phyloP scores from a whole-genome alignment of 1,140 invertebrate species.

The Globodera ellingtonae region DNA sequence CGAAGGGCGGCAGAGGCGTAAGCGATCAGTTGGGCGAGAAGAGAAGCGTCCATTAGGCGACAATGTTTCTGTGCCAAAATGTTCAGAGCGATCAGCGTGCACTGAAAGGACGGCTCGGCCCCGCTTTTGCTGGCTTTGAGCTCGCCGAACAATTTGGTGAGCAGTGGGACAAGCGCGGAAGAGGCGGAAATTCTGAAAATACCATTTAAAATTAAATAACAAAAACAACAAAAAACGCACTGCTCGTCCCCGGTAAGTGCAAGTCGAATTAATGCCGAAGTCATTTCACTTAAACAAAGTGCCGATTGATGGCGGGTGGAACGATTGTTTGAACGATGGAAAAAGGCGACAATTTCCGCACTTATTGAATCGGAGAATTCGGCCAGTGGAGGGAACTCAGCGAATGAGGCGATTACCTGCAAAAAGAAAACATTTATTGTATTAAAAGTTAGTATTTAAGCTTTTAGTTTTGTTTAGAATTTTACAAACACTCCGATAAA shows the following conservation, averaged over 20 bases:
- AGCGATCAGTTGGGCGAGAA: slow-evolving; percentile 27
- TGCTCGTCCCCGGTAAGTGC: background rate
- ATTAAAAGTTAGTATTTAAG: no score
- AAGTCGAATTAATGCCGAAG: slow-evolving; percentile 7
- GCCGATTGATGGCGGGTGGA: slow-evolving; percentile 13
- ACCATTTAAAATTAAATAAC: background rate
- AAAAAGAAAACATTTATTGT: background rate
- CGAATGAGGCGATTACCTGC: slow-evolving; percentile 1
- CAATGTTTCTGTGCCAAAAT: slow-evolving; percentile 42
- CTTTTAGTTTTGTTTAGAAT: background rate
- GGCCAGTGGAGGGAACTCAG: background rate
- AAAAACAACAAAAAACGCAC: background rate
- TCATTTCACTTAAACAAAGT: slow-evolving; percentile 19
- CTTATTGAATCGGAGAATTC: slow-evolving; percentile 18
- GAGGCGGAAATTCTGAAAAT: slow-evolving; percentile 1
- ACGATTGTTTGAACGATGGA: slow-evolving; percentile 11
- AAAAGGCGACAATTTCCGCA: slow-evolving; percentile 14
- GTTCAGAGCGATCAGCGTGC: slow-evolving; percentile 40
- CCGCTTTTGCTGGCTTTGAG: background rate
- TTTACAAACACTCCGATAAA: slow-evolving; percentile 8
- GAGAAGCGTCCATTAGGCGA: slow-evolving; percentile 32
- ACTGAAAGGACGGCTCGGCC: background rate
- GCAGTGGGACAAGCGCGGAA: background rate
- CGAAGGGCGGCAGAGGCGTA: slow-evolving; percentile 12
- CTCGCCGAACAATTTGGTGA: slow-evolving; percentile 3